phyloP scores from a whole-genome alignment of 1,140 invertebrate genomes.

The Oncopodura yosiiana region DNA sequence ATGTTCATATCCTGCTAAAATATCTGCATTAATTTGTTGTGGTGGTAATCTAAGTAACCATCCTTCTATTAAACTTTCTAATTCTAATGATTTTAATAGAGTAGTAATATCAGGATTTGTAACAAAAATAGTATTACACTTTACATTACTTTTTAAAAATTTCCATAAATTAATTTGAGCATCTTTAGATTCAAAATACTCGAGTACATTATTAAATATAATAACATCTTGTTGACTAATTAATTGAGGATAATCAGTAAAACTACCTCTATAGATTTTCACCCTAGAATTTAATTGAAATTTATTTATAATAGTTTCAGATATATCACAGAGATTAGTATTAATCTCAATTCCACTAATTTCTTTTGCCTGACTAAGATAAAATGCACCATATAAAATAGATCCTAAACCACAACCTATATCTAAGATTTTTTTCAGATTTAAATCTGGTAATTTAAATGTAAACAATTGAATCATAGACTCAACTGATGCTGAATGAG shows the following conservation, averaged over 20 bases:
- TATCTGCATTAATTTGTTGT: not conserved
- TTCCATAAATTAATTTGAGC: slow-evolving; percentile 3
- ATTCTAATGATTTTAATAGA: not conserved
- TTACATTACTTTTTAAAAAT: not conserved
- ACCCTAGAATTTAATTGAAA: not conserved
- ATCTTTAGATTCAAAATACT: slow-evolving; percentile 4
- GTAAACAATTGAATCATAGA: slow-evolving; percentile 6
- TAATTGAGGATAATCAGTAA: not conserved
- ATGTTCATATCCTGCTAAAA: not conserved
- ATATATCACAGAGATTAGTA: not conserved
- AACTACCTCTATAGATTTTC: not conserved
- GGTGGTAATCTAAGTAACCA: not conserved
- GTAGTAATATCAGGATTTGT: slow-evolving; percentile 3
- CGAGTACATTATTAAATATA: slow-evolving; percentile 4
- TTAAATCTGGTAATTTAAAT: slow-evolving; percentile 4
- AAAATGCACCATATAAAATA: slow-evolving; percentile 3
- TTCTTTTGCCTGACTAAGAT: not conserved
- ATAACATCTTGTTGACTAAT: not conserved
- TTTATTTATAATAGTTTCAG: not conserved
- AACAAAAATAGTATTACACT: not conserved
- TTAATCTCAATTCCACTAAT: slow-evolving; percentile 6
- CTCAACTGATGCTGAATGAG: slow-evolving; percentile 6
- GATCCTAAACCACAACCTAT: slow-evolving; percentile 8
- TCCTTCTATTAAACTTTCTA: not conserved
- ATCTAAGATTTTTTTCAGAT: not conserved